A percentile compares a stretch with the other conserved stretches of the same genome.
phyloP scores from a whole-genome alignment of 2,797 vertebrate species.

The Coilia nasus region DNA sequence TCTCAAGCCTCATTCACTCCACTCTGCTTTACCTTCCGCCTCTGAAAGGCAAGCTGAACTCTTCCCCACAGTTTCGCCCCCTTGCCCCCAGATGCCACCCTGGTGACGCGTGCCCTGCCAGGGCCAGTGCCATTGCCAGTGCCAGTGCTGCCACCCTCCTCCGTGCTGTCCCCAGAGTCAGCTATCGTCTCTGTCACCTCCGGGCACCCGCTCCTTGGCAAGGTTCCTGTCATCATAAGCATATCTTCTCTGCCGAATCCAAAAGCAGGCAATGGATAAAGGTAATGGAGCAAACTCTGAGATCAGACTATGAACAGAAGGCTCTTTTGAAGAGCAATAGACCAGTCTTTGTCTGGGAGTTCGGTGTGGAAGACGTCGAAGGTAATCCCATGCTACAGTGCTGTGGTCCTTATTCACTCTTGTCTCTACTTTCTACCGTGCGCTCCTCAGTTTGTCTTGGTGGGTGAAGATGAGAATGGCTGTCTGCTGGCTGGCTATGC shows the following conservation, averaged over 20 bases:
- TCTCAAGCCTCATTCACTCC: neutral
- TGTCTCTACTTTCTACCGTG: too few relatives aligned
- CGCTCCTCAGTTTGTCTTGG: too few relatives aligned
- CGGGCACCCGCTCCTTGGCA: neutral
- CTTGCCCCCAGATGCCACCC: conserved; percentile 4
- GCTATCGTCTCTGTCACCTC: neutral
- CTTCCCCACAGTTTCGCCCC: conserved; percentile 47
- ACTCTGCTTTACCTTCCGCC: conserved; percentile 36
- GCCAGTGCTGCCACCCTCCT: conserved; percentile 27
- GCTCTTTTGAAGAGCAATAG: neutral
- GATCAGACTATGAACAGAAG: neutral
- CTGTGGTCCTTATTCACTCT: neutral
- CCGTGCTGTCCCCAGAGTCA: neutral
- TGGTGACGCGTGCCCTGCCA: neutral
- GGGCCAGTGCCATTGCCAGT: too few relatives aligned
- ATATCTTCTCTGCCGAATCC: neutral
- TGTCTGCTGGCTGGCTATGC: too few relatives aligned
- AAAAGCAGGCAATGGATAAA: too few relatives aligned
- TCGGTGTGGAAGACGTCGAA: neutral
- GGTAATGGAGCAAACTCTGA: too few relatives aligned
- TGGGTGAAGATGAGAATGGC: too few relatives aligned
- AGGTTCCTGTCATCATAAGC: neutral
- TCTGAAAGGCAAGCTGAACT: conserved; percentile 43
- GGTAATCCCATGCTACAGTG: conserved; percentile 5
- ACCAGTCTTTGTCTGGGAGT: neutral